A percentile compares a stretch with the other conserved stretches of the same genome.
phyloP scores from a whole-genome alignment of 92 coral and sea anemone genomes.

The Umimayanthus kanabou region DNA sequence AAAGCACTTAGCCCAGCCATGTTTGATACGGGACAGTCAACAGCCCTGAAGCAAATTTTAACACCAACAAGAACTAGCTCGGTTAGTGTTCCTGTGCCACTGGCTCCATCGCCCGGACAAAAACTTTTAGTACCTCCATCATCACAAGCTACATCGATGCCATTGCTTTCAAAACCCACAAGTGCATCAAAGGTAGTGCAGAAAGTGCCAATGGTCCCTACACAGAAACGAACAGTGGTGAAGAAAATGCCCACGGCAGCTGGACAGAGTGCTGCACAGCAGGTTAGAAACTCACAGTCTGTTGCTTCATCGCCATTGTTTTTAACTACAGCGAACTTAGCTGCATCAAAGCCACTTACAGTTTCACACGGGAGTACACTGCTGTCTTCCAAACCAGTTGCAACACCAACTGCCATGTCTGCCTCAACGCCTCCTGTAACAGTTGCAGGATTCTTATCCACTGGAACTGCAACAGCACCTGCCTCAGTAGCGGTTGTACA shows the following conservation, averaged over 20 bases:
- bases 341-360: not conserved
- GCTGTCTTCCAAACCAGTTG: not conserved
- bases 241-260: too few species aligned
- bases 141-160: not conserved
- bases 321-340: not conserved
- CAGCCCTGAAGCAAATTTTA: slow-evolving; percentile 20
- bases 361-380: not conserved
- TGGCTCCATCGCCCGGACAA: not conserved
- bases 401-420: not conserved
- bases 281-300: not conserved
- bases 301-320: not conserved
- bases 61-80: slow-evolving; percentile 23
- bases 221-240: not conserved
- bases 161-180: not conserved
- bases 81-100: not conserved
- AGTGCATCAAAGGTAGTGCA: not conserved
- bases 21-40: slow-evolving; percentile 12
- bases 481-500: not conserved
- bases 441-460: not conserved
- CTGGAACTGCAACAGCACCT: slow-evolving; percentile 1
- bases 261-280: not conserved
- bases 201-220: not conserved
- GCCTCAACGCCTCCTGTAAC: not conserved
- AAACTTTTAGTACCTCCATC: not conserved
- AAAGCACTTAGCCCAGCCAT: slow-evolving; percentile 34